Evolutionary conservation across 2,113 vertebrate species (phyloP), one percentile per base, ranked within the genome.

Genomic region (Cyanocitta stelleri): DNA sequence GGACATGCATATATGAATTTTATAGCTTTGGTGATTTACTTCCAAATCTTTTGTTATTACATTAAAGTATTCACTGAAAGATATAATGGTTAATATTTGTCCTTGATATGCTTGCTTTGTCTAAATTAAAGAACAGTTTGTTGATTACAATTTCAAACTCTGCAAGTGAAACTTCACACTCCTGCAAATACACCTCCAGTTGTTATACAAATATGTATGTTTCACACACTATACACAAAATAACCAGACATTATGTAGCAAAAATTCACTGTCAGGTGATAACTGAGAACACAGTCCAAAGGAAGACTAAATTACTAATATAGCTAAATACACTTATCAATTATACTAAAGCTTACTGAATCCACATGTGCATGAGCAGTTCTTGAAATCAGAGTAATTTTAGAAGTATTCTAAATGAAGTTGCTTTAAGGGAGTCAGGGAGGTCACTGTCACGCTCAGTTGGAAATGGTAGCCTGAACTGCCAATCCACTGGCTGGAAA

Each of bases 321-420:
- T 1, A 55, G 32, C 30, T 44, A 75, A 91, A 69, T 39, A 43
- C 8, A 16, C 16, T 4, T 41, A 59, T 33, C 26, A 48, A 7
- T 58, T 81, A 49, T 4, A 24, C 37, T 55, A 85, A 85, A 67
- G 35, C 20, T 79, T 26, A 4, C 35, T 35, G 26, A 76, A 88
- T 37, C 1, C 7, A 35, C 1, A 0, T 56, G 19, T 16, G 7
- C 3, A 6, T 2, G 5, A 27, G 5, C 15, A 75, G 7, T 33
- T 39, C 4, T 22, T 66, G 46, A 77, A 66, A 37, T 62, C 2
- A 66, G 2, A 43, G 4, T 11, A 17, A 62, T 84, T 69, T 63
- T 23, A 37, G 22, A 68, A 67, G 13, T 44, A 44, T 30, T 73
- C 5, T n/a, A 74, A 80, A 69, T 22, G 2, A 73, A 52, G 5